A percentile compares a stretch with the other conserved stretches of the same genome.
Evolutionary conservation across 2,888 invertebrate genomes (phyloP).

Genomic region (Panorpa germanica): DNA sequence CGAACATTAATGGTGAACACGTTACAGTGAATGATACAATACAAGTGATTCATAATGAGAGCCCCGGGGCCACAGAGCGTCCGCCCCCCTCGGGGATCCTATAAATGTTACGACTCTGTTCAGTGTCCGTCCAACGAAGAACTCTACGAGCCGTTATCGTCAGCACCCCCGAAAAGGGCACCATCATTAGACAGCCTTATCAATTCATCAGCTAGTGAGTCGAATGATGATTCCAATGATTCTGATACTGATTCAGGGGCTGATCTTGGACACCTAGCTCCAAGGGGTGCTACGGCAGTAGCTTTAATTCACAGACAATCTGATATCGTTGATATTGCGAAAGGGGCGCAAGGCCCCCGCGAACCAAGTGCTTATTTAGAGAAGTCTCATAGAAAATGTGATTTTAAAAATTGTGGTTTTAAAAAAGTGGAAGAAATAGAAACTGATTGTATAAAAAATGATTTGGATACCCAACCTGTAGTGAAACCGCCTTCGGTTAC

Average conservation of each 20-base stretch:
- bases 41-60: conserved; percentile 10
- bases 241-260: conserved; percentile 46
- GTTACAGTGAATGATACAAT: not conserved
- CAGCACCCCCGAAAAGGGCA: conserved; percentile 18
- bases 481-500: conserved; percentile 12
- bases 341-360: conserved; percentile 15
- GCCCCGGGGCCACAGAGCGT: conserved; percentile 32
- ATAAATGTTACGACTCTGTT: conserved; percentile 24
- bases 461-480: conserved; percentile 4
- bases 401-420: conserved; percentile 13
- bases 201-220: conserved; percentile 44
- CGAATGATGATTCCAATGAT: conserved; percentile 37
- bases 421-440: conserved; percentile 8
- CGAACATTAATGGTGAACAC: not conserved
- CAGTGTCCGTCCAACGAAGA: conserved; percentile 11
- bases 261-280: conserved; percentile 33
- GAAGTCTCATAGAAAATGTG: conserved; percentile 12
- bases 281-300: conserved; percentile 21
- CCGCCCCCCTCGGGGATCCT: conserved; percentile 30
- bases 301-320: conserved; percentile 20
- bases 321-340: conserved; percentile 22
- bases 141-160: conserved; percentile 1
- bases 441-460: not conserved
- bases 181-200: conserved; percentile 48
- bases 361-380: conserved; percentile 13